Evolutionary conservation across 2,113 vertebrate genomes (phyloP).

Genomic region (Sebastes schlegelii): DNA sequence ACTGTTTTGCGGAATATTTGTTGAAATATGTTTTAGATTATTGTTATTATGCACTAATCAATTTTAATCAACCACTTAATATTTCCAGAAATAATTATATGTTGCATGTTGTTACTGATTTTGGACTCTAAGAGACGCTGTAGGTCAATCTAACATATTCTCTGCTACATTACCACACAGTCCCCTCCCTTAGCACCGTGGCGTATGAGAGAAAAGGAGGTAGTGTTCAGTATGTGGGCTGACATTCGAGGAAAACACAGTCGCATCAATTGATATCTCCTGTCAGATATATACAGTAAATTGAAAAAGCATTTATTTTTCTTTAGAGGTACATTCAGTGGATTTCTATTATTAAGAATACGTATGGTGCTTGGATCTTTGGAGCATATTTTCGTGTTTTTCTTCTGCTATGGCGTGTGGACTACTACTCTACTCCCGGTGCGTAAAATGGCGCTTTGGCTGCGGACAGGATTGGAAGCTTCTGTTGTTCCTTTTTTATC

Average conservation of each 20-base stretch:
- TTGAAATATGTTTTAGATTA: neutral
- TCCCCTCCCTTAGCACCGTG: conserved; percentile 39
- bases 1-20: neutral
- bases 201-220: neutral
- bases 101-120: neutral
- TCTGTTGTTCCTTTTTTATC: neutral
- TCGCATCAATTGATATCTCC: accelerated
- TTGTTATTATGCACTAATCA: neutral
- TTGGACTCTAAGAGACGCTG: conserved; percentile 69
- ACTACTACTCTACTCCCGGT: neutral
- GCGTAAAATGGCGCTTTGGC: conserved; percentile 41
- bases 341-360: neutral
- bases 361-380: accelerated
- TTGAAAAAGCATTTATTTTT: neutral
- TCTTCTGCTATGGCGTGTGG: conserved; percentile 31
- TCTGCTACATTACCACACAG: neutral
- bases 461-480: conserved; percentile 5
- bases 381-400: neutral
- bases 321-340: accelerated
- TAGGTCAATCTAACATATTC: conserved; percentile 47
- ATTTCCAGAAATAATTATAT: accelerated
- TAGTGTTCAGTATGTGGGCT: neutral
- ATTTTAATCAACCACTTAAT: accelerated
- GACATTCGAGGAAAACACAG: neutral
- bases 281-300: neutral